These are phyloP conservation scores for Chironomus tepperi DNA, from an alignment of 1,140 invertebrate species.

Conservation along the genomic window DNA sequence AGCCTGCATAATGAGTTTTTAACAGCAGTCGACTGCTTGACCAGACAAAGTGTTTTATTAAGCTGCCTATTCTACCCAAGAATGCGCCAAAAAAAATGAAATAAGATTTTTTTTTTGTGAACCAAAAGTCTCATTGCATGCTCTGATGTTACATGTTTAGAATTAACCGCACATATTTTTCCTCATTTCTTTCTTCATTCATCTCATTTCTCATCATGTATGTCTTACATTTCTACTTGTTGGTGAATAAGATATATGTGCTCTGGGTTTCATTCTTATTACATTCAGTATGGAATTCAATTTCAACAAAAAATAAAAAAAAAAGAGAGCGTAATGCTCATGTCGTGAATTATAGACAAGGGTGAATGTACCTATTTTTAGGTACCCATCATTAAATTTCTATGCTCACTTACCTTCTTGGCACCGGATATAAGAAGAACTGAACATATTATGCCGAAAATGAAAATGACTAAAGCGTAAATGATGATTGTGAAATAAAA, in stretches of 20 bases:
- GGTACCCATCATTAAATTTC: slow-evolving; percentile 7
- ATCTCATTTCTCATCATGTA: no score
- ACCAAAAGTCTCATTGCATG: neutral
- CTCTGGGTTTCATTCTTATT: no score
- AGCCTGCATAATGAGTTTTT: no score
- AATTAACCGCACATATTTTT: neutral
- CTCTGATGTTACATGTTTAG: neutral
- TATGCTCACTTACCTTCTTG: slow-evolving; percentile 18
- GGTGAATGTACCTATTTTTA: neutral
- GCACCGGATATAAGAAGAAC: slow-evolving; percentile 11
- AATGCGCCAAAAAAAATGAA: no score
- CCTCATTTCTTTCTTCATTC: no score
- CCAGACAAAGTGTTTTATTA: no score
- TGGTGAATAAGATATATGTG: no score
- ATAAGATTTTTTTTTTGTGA: neutral
- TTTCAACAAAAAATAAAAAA: no score
- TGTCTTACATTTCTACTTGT: no score
- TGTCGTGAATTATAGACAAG: slow-evolving; percentile 9
- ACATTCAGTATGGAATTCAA: neutral
- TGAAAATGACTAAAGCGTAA: slow-evolving; percentile 15
- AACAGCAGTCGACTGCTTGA: no score
- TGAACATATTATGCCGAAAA: neutral
- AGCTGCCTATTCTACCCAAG: no score
- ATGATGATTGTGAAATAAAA: slow-evolving; percentile 14
- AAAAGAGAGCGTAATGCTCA: no score